phyloP scores from a whole-genome alignment of 1,140 invertebrate species.

The Cotesia glomerata region DNA sequence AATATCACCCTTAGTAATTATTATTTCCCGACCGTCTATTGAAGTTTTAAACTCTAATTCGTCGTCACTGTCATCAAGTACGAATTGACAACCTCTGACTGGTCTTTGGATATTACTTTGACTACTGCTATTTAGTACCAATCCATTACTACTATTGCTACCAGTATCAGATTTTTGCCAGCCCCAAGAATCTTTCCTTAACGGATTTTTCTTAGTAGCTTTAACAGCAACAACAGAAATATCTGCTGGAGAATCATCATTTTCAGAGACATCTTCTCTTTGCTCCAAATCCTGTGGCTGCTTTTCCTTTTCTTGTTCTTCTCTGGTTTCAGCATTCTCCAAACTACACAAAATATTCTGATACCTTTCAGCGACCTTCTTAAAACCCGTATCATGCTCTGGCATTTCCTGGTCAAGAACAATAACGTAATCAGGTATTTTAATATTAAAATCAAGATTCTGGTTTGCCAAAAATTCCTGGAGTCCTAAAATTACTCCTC shows the following conservation, averaged over 20 bases:
- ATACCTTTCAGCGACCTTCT: constrained; percentile 61
- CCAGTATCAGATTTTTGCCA: too few relatives aligned
- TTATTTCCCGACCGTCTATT: too few relatives aligned
- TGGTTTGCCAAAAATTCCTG: constrained; percentile 47
- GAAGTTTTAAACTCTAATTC: too few relatives aligned
- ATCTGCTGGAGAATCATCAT: neutral
- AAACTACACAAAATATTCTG: constrained; percentile 51
- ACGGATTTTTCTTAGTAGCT: neutral
- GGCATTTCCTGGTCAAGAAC: constrained; percentile 66
- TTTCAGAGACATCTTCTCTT: neutral
- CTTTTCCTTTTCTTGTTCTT: neutral
- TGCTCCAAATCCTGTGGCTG: neutral
- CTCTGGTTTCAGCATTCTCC: neutral
- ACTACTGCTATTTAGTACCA: too few relatives aligned
- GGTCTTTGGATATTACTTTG: too few relatives aligned
- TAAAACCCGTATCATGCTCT: constrained; percentile 63
- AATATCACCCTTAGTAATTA: too few relatives aligned
- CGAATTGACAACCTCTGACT: too few relatives aligned
- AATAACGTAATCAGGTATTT: constrained; percentile 69
- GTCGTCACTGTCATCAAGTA: too few relatives aligned
- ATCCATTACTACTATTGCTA: too few relatives aligned
- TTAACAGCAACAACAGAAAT: constrained; percentile 22
- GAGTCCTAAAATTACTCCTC: constrained; percentile 49
- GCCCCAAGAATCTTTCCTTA: too few relatives aligned
- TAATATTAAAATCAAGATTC: constrained; percentile 61